These are phyloP conservation scores for Crypturellus tataupa DNA, from an alignment of 2,797 vertebrate genomes.

Conservation along the genomic window DNA sequence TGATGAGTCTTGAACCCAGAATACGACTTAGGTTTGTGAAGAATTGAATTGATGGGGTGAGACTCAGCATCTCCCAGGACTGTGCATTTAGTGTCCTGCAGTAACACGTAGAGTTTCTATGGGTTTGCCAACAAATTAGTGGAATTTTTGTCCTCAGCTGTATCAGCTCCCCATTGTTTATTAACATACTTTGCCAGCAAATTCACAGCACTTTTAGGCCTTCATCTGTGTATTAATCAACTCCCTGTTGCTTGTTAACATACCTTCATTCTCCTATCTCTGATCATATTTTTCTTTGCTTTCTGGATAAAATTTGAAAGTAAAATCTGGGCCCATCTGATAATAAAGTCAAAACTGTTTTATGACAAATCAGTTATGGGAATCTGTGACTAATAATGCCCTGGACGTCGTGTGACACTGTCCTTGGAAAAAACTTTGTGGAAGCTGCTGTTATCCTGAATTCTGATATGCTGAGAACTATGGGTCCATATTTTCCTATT, in stretches of 20 bases:
- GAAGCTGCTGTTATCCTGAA: not conserved
- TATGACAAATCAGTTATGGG: not conserved
- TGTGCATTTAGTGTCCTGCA: constrained; percentile 2
- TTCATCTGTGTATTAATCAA: constrained; percentile 72
- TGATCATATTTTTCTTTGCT: constrained; percentile 39
- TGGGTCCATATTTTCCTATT: not conserved
- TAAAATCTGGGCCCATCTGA: constrained; percentile 29
- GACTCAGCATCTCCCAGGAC: constrained; percentile 11
- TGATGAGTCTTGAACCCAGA: not conserved
- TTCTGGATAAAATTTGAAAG: constrained; percentile 44
- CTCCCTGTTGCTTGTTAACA: constrained; percentile 60
- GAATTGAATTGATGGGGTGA: constrained; percentile 21
- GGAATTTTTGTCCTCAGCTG: constrained; percentile 56
- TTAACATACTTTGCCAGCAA: constrained; percentile 65
- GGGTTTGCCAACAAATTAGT: constrained; percentile 45
- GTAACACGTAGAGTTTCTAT: not conserved
- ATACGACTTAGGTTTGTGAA: not conserved
- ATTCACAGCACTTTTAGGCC: constrained; percentile 61
- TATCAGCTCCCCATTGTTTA: constrained; percentile 57
- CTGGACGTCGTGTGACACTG: not conserved
- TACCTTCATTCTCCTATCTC: constrained; percentile 40
- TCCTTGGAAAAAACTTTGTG: not conserved
- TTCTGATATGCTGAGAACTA: not conserved
- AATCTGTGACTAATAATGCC: not conserved
- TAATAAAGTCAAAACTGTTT: constrained; percentile 16